Evolutionary conservation across 1,140 invertebrate genomes (phyloP).

Genomic region (Bombus pyrosoma): DNA sequence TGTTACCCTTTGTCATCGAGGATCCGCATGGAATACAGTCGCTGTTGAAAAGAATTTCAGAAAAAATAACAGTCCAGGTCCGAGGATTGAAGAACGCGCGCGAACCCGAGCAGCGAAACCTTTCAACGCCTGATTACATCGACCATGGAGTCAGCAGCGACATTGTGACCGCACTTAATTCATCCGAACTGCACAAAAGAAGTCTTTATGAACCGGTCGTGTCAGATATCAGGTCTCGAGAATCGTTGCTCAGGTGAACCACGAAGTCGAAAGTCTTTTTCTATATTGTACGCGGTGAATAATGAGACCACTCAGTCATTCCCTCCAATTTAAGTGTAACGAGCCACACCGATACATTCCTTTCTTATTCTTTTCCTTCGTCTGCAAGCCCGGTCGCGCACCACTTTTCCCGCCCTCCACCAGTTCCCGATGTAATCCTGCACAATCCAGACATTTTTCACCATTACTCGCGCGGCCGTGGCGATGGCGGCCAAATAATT

Average conservation of each 20-base stretch:
- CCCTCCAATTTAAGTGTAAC: slow-evolving; percentile 83
- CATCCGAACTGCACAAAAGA: slow-evolving; percentile 51
- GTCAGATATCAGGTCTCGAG: slow-evolving; percentile 54
- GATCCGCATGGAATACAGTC: neutral
- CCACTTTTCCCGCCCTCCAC: slow-evolving; percentile 50
- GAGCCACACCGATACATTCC: slow-evolving; percentile 82
- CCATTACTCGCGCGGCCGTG: slow-evolving; percentile 78
- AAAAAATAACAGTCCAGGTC: neutral
- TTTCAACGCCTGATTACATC: slow-evolving; percentile 58
- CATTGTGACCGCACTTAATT: slow-evolving; percentile 55
- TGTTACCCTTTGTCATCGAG: neutral
- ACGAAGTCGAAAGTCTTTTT: slow-evolving; percentile 69
- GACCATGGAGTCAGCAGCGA: slow-evolving; percentile 25
- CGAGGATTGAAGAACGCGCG: neutral
- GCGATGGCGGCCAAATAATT: slow-evolving; percentile 81
- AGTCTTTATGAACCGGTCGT: slow-evolving; percentile 45
- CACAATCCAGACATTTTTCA: slow-evolving; percentile 82
- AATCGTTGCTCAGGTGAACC: slow-evolving; percentile 62
- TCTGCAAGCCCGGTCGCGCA: slow-evolving; percentile 42
- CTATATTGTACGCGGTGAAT: slow-evolving; percentile 82
- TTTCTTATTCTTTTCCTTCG: slow-evolving; percentile 80
- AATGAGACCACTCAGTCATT: slow-evolving; percentile 82
- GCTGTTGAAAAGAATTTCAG: neutral
- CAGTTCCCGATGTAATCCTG: slow-evolving; percentile 78
- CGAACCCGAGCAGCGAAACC: slow-evolving; percentile 12